Base-by-base conservation (phyloP, 2,797 vertebrate species). In the Enteromius radiatus region DNA sequence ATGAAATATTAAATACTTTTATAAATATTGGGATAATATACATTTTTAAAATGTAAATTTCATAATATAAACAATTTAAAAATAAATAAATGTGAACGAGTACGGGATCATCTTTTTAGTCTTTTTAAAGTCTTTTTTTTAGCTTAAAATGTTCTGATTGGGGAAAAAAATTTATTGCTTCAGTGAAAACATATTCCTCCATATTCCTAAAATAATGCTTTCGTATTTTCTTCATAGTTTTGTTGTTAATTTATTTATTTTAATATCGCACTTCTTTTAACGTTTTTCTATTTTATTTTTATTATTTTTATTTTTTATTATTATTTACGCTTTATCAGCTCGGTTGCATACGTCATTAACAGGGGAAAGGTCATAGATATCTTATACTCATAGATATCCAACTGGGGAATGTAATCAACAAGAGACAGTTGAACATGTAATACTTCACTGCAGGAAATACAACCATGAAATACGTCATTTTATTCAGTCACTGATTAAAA, bases 321-420 rank as follows among this genome's bases (percentile, higher is more conserved):
- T 28, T 28, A 28, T 45, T 28, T 4, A 70, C 0, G 12, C 41
- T 28, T 71, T 33, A 21, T 54, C 26, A 64, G 28, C 3, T 5
- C 15, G 10, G 84, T 49, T 61, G 26, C 26, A 0, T 11, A 52
- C 45, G 23, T 74, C 52, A 84, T 19, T 41, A 10, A 19, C 17
- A 33, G 90, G 86, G 92, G 15, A 88, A 88, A 93, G 90, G 89
- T 94, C 86, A n/a, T n/a, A n/a, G n/a, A n/a, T n/a, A n/a, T n/a
- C n/a, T n/a, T n/a, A n/a, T n/a, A n/a, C n/a, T n/a, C n/a, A n/a
- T n/a, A n/a, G n/a, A n/a, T n/a, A n/a, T n/a, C n/a, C n/a, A n/a
- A n/a, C n/a, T n/a, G n/a, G n/a, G n/a, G n/a, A n/a, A n/a, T n/a
- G n/a, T n/a, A n/a, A n/a, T n/a, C n/a, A n/a, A n/a, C n/a, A n/a